A percentile compares a stretch with the other conserved stretches of the same genome.
Evolutionary conservation across 2,113 vertebrate genomes (phyloP).

Genomic region (Gopherus flavomarginatus): DNA sequence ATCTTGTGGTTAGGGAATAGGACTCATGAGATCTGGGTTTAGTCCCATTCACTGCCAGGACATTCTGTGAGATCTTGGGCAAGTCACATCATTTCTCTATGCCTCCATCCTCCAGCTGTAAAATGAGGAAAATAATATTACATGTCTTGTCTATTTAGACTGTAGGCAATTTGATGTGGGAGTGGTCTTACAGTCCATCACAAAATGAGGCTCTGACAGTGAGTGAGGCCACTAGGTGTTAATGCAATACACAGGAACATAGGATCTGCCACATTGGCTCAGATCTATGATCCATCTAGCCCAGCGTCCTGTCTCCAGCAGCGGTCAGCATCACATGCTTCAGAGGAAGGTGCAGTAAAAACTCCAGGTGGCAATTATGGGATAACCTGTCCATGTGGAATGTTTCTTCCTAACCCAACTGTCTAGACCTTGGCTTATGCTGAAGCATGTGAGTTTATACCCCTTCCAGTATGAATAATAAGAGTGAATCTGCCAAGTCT

Average conservation of each 20-base stretch:
- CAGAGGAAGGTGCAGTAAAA: neutral
- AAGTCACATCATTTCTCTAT: neutral
- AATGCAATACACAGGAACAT: neutral
- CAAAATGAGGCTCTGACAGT: neutral
- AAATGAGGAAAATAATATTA: neutral
- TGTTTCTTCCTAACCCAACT: neutral
- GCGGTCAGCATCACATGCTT: accelerated
- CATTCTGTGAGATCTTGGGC: neutral
- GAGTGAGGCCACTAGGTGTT: neutral
- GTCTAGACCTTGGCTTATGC: neutral
- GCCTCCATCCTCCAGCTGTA: neutral
- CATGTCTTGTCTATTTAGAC: neutral
- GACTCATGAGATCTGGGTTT: accelerated
- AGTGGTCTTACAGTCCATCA: neutral
- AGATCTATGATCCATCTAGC: neutral
- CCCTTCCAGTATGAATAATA: neutral
- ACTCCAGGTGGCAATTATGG: neutral
- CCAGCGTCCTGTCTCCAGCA: accelerated
- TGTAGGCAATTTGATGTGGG: neutral
- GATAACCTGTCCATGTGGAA: neutral
- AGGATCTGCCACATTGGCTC: neutral
- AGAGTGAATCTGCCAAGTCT: neutral
- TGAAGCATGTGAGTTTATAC: neutral
- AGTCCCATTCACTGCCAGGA: neutral
- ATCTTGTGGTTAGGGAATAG: neutral